Percentiles rank a stretch among this genome's conserved stretches.
Conservation (phyloP, 1,140 invertebrate genomes). For the Anadara kagoshimensis region DNA sequence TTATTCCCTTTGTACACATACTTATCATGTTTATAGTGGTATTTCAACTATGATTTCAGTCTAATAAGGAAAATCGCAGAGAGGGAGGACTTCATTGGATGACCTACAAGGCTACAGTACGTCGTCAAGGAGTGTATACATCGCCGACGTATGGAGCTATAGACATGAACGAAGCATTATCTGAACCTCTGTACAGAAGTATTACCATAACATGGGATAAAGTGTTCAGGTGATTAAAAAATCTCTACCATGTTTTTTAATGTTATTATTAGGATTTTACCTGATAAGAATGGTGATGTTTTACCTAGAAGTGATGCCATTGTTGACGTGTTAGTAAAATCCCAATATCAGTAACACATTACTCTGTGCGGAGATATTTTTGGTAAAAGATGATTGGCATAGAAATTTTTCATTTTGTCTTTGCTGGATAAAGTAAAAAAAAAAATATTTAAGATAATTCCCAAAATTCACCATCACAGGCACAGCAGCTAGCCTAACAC, state of each 20-base stretch:
- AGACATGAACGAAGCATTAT: conserved; percentile 42
- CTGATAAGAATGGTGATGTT: background rate
- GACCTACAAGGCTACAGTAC: conserved; percentile 37
- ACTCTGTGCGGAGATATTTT: too few species aligned
- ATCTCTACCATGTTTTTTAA: background rate
- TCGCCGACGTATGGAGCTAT: conserved; percentile 32
- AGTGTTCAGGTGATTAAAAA: conserved; percentile 39
- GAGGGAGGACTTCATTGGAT: conserved; percentile 36
- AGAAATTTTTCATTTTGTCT: too few species aligned
- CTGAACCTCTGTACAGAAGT: conserved; percentile 32
- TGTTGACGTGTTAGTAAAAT: too few species aligned
- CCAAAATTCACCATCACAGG: too few species aligned
- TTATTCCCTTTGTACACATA: background rate
- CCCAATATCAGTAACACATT: too few species aligned
- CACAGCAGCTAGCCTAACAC: too few species aligned
- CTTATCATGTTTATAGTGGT: background rate
- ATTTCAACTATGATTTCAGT: conserved; percentile 10
- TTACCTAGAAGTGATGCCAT: background rate
- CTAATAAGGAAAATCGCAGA: conserved; percentile 30
- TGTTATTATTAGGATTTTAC: background rate
- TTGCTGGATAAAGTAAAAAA: too few species aligned
- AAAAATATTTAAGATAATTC: too few species aligned
- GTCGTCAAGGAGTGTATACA: conserved; percentile 28
- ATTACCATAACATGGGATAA: conserved; percentile 40
- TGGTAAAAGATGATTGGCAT: too few species aligned